Conservation (phyloP, 2,797 vertebrate genomes). For the Pelobates cultripes region DNA sequence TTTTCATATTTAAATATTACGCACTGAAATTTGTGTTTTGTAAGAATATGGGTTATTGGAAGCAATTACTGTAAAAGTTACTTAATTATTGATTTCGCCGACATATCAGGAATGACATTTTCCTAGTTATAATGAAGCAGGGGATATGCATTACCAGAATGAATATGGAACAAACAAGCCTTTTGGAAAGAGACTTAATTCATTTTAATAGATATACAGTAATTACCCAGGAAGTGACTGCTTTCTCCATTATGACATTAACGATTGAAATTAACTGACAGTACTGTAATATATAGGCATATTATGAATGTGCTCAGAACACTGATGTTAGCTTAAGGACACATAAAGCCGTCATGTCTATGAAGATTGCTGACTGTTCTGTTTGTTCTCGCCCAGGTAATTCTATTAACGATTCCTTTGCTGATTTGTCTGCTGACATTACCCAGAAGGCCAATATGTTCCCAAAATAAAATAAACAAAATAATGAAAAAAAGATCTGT, state of each 20-base stretch:
- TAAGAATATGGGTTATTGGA: constrained; percentile 65
- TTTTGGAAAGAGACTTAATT: constrained; percentile 70
- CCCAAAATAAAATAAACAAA: not conserved
- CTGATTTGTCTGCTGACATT: constrained; percentile 4
- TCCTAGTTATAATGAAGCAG: constrained; percentile 69
- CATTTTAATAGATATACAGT: constrained; percentile 69
- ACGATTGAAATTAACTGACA: constrained; percentile 66
- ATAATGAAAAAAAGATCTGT: not conserved
- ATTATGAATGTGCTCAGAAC: constrained; percentile 53
- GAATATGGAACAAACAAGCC: constrained; percentile 68
- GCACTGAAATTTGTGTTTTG: constrained; percentile 38
- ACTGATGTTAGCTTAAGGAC: constrained; percentile 53
- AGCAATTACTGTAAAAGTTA: constrained; percentile 70
- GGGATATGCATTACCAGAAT: constrained; percentile 68
- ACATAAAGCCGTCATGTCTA: constrained; percentile 59
- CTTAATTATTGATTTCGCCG: constrained; percentile 75
- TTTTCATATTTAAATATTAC: not conserved
- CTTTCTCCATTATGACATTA: constrained; percentile 68
- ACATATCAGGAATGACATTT: constrained; percentile 68
- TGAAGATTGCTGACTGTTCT: constrained; percentile 26
- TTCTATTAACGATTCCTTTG: constrained; percentile 28
- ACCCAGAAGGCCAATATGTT: not conserved
- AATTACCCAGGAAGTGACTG: constrained; percentile 69
- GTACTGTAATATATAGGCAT: constrained; percentile 41
- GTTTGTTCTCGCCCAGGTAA: constrained; percentile 31